Percentiles rank a stretch among this genome's conserved stretches.
These are phyloP conservation scores for Acanthaster planci DNA, from an alignment of 35 echinoderm and acorn worm species.

Conservation along the genomic window DNA sequence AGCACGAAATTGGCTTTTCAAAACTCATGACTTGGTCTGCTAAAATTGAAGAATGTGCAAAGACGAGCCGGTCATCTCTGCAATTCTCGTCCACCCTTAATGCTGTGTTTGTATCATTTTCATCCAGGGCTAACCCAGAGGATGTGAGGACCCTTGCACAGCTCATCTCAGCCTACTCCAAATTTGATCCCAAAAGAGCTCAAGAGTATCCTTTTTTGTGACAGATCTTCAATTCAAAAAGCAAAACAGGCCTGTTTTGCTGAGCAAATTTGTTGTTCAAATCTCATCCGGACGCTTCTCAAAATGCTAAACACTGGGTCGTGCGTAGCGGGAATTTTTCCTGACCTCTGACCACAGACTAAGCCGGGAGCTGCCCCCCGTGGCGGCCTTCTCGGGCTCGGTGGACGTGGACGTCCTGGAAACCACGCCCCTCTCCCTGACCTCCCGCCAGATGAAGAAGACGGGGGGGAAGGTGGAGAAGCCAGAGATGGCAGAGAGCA, in stretches of 20 bases:
- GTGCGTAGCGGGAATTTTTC: no score
- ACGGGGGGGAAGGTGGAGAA: slow-evolving; percentile 22
- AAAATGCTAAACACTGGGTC: neutral
- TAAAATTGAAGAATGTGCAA: no score
- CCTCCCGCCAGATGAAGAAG: slow-evolving; percentile 68
- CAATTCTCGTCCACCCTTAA: no score
- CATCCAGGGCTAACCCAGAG: slow-evolving; percentile 76
- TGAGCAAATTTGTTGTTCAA: neutral
- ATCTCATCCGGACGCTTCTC: no score
- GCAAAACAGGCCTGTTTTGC: neutral
- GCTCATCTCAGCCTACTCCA: slow-evolving; percentile 95
- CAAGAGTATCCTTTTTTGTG: slow-evolving; percentile 92
- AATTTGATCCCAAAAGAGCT: slow-evolving; percentile 90
- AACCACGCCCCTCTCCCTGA: slow-evolving; percentile 70
- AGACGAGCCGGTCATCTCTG: no score
- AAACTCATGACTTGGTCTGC: no score
- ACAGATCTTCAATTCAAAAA: neutral
- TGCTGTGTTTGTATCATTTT: neutral
- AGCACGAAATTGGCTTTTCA: no score
- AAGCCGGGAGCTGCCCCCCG: slow-evolving; percentile 80
- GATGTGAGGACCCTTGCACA: slow-evolving; percentile 91
- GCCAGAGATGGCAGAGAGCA: slow-evolving; percentile 34
- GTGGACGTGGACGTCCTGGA: slow-evolving; percentile 83
- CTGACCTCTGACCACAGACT: slow-evolving; percentile 39
- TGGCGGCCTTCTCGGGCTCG: slow-evolving; percentile 68